Percentiles rank a stretch among this genome's conserved stretches.
phyloP scores from a whole-genome alignment of 2,113 vertebrate species.

The Chaetodon trifascialis region DNA sequence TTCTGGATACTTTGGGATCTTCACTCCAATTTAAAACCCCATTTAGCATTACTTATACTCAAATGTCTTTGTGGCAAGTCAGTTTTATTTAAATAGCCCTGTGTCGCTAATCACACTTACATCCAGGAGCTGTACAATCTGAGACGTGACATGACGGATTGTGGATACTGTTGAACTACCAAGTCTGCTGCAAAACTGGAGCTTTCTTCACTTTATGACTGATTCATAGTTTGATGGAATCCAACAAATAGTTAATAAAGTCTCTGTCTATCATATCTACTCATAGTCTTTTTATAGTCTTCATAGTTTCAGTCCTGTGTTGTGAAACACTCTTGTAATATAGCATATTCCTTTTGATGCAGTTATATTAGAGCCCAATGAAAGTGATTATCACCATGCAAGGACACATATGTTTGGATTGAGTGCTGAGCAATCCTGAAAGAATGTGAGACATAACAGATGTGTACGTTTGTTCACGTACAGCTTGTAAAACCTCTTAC shows the following conservation, averaged over 20 bases:
- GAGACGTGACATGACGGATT: neutral
- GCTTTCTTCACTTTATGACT: neutral
- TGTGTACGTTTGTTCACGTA: neutral
- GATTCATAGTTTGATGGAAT: neutral
- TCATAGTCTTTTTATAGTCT: neutral
- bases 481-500: slow-evolving; percentile 77
- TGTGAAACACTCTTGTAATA: neutral
- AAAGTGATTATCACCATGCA: neutral
- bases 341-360: neutral
- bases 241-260: neutral
- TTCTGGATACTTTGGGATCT: neutral
- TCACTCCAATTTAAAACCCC: neutral
- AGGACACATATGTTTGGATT: neutral
- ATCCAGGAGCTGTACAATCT: too few species aligned
- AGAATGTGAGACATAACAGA: neutral
- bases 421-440: neutral
- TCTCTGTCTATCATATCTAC: neutral
- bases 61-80: neutral
- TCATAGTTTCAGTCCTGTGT: neutral
- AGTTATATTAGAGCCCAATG: neutral
- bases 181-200: neutral
- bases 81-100: too few species aligned
- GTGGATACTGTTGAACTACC: neutral
- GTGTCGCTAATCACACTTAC: too few species aligned
- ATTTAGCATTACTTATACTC: neutral